Evolutionary conservation across 2,113 vertebrate genomes (phyloP), one percentile per base, ranked within the genome.

Genomic region (Fregata magnificens): DNA sequence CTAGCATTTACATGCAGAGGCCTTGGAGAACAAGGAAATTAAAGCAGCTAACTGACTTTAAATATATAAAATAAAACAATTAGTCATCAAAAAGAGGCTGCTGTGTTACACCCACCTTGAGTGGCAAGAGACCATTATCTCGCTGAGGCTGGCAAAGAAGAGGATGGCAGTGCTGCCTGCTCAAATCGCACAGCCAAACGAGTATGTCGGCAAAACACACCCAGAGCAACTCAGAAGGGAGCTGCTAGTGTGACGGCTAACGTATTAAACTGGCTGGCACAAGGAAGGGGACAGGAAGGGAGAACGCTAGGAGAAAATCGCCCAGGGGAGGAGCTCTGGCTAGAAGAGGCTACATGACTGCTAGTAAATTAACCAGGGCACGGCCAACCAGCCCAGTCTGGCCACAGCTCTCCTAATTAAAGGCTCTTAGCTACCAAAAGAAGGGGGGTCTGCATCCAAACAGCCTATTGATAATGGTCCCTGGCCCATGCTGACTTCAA

Each of bases 11-110:
- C 63, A 74, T 76, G 92, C 76, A 85, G 82, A 80, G 26, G 56
- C 82, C 74, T 85, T 50, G 8, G 36, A 96, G 82, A 94, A 84
- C 74, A 93, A 83, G 88, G 86, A 96, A 86, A 92, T 85, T 58
- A 86, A 91, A 88, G 77, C 85, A 95, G 86, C 77, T 82, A 44
- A n/a, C 17, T 82, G 89, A 91, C 67, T 92, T 82, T 3, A 73
- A 58, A 29, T 63, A 80, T 62, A 91, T 83, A 56, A 93, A 95
- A 76, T 67, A 90, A 90, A 96, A 70, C 67, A 81, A 47, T 59
- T 67, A 90, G 67, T 95, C 95, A 95, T 82, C 76, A 80, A 32
- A 86, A 86, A 42, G 73, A 82, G 58, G 55, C 66, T 88, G 83
- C 42, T 36, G 22, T 25, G 16, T 63, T 61, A 72, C 79, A 65